A percentile compares a stretch with the other conserved stretches of the same genome.
These are phyloP conservation scores for Lordiphosa andalusiaca DNA, from an alignment of 2,888 invertebrate genomes.

Conservation along the genomic window DNA sequence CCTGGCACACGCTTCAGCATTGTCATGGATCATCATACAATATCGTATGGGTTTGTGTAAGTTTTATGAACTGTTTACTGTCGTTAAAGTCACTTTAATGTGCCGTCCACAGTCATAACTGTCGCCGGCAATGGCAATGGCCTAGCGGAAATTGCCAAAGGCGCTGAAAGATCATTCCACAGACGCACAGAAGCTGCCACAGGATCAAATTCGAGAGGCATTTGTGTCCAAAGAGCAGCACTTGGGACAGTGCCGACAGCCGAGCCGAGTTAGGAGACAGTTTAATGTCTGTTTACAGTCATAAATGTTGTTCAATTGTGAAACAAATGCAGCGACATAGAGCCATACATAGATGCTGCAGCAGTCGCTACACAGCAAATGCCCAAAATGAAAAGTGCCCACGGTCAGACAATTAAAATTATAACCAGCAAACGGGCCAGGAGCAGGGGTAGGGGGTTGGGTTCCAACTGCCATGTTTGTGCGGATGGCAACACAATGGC, in stretches of 20 bases:
- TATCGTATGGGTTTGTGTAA: neutral
- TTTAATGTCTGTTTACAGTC: slow-evolving; percentile 78
- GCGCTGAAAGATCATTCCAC: slow-evolving; percentile 55
- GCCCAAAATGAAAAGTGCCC: slow-evolving; percentile 49
- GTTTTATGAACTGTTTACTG: slow-evolving; percentile 71
- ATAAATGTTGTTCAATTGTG: slow-evolving; percentile 76
- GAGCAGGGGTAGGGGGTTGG: slow-evolving; percentile 9
- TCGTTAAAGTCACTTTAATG: slow-evolving; percentile 74
- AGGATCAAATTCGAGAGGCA: slow-evolving; percentile 66
- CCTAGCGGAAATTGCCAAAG: slow-evolving; percentile 65
- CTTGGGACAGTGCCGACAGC: slow-evolving; percentile 30
- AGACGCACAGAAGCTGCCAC: slow-evolving; percentile 44
- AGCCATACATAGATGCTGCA: slow-evolving; percentile 8
- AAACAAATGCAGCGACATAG: slow-evolving; percentile 23
- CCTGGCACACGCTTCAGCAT: neutral
- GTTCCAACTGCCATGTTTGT: slow-evolving; percentile 67
- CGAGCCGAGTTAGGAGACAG: slow-evolving; percentile 53
- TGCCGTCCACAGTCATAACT: slow-evolving; percentile 63
- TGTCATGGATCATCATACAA: slow-evolving; percentile 1
- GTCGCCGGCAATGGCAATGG: slow-evolving; percentile 52
- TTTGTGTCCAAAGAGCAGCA: slow-evolving; percentile 21
- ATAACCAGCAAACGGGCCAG: slow-evolving; percentile 39
- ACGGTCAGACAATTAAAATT: slow-evolving; percentile 65
- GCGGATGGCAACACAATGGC: slow-evolving; percentile 63
- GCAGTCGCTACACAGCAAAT: slow-evolving; percentile 2